These are phyloP conservation scores for Australoheros facetus DNA, from an alignment of 2,797 vertebrate species.

Conservation along the genomic window DNA sequence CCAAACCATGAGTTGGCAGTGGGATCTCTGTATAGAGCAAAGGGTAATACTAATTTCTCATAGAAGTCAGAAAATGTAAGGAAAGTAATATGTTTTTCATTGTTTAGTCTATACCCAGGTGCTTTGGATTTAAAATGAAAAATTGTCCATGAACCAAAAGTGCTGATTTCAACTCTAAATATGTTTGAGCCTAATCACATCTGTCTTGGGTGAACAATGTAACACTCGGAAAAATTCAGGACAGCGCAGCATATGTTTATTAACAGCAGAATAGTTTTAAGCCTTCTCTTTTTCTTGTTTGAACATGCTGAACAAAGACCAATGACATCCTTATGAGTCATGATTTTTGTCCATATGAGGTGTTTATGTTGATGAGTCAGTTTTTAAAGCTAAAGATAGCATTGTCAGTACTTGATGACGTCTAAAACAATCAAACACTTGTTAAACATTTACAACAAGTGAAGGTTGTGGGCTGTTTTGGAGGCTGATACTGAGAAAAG, in stretches of 20 bases:
- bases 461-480: neutral
- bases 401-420: neutral
- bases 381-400: neutral
- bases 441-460: neutral
- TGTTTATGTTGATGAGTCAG: neutral
- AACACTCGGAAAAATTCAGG: neutral
- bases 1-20: neutral
- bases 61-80: slow-evolving; percentile 7
- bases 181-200: neutral
- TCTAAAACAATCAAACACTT: neutral
- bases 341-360: neutral
- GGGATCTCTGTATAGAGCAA: neutral
- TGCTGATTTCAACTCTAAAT: slow-evolving; percentile 12
- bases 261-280: neutral
- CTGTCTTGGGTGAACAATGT: neutral
- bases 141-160: neutral
- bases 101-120: slow-evolving; percentile 1
- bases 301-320: neutral
- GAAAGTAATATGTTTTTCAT: slow-evolving; percentile 12
- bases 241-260: neutral
- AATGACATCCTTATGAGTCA: neutral
- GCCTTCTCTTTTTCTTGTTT: neutral
- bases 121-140: slow-evolving; percentile 25
- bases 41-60: slow-evolving; percentile 11
- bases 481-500: neutral